A percentile compares a stretch with the other conserved stretches of the same genome.
phyloP scores from a whole-genome alignment of 2,888 invertebrate genomes.

The Caenorhabditis zanzibari region DNA sequence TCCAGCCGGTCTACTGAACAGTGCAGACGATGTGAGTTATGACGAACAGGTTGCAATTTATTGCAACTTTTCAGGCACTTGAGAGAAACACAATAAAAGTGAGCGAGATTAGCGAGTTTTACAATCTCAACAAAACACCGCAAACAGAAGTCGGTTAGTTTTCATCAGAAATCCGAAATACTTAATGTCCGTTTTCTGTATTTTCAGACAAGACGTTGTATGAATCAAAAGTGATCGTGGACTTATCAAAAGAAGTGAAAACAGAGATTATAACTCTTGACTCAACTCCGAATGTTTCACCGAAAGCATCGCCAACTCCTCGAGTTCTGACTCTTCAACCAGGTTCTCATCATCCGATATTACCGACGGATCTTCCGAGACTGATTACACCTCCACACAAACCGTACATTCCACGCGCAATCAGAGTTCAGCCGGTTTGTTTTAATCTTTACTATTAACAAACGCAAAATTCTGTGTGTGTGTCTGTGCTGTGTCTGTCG shows the following conservation, averaged over 20 bases:
- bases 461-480: too few relatives aligned
- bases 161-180: not conserved
- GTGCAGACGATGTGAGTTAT: conserved; percentile 2
- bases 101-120: conserved; percentile 36
- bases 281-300: not conserved
- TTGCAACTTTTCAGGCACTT: conserved; percentile 4
- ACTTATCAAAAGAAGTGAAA: conserved; percentile 1
- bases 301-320: not conserved
- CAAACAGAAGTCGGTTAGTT: not conserved
- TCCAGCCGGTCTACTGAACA: conserved; percentile 26
- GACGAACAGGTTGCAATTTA: not conserved
- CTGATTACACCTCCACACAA: not conserved
- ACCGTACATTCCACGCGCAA: not conserved
- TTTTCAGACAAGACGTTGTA: conserved; percentile 11
- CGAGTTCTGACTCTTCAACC: conserved; percentile 20
- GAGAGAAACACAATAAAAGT: conserved; percentile 7
- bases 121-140: conserved; percentile 15
- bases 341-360: conserved; percentile 3
- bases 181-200: not conserved
- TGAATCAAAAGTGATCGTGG: conserved; percentile 6
- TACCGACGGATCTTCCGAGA: conserved; percentile 5
- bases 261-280: not conserved
- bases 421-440: conserved; percentile 1
- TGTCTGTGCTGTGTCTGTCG: too few relatives aligned
- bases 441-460: too few relatives aligned